Percentiles rank a stretch among this genome's conserved stretches.
These are phyloP conservation scores for Lutraria rhynchaena DNA, from an alignment of 1,140 invertebrate genomes.

Conservation along the genomic window DNA sequence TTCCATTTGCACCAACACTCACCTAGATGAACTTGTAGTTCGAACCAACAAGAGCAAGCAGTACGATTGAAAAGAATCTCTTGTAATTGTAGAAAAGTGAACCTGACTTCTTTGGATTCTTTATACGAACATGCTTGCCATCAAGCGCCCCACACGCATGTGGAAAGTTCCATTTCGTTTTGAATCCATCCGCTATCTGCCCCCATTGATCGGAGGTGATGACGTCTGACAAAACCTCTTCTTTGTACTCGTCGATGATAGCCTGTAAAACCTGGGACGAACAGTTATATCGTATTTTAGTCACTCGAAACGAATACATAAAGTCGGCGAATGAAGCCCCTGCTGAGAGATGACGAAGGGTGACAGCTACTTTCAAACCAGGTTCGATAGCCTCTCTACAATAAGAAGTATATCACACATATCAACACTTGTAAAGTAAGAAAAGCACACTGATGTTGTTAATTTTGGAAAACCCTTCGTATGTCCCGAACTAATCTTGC, in stretches of 20 bases:
- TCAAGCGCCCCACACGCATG: slow-evolving; percentile 57
- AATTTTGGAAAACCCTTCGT: too few relatives aligned
- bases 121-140: slow-evolving; percentile 52
- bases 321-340: background rate
- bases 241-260: too few relatives aligned
- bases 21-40: slow-evolving; percentile 57
- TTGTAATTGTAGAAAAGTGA: slow-evolving; percentile 59
- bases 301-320: background rate
- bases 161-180: slow-evolving; percentile 51
- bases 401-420: too few relatives aligned
- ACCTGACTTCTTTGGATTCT: slow-evolving; percentile 38
- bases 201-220: too few relatives aligned
- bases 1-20: slow-evolving; percentile 40
- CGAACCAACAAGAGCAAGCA: slow-evolving; percentile 44
- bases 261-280: too few relatives aligned
- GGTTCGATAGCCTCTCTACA: slow-evolving; percentile 91
- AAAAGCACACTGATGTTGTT: too few relatives aligned
- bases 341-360: slow-evolving; percentile 13
- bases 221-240: too few relatives aligned
- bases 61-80: slow-evolving; percentile 32
- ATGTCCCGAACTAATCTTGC: too few relatives aligned
- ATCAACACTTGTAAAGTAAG: too few relatives aligned
- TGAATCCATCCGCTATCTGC: background rate
- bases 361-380: slow-evolving; percentile 85
- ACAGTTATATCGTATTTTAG: too few relatives aligned